A percentile compares a stretch with the other conserved stretches of the same genome.
phyloP scores from a whole-genome alignment of 1,140 invertebrate species.

The Diorhabda carinulata region DNA sequence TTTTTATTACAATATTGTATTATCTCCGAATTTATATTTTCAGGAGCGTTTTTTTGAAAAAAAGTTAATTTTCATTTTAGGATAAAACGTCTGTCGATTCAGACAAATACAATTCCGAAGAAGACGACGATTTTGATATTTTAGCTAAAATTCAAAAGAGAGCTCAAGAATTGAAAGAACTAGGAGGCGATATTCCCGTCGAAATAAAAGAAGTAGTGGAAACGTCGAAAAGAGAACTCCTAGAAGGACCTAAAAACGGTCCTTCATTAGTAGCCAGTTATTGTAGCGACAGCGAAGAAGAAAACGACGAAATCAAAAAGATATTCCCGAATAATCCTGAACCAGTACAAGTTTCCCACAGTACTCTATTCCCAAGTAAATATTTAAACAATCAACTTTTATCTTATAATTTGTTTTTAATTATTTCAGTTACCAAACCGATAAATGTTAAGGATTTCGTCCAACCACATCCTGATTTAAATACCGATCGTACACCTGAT shows the following conservation, averaged over 20 bases:
- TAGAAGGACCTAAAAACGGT: constrained; percentile 11
- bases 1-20: background rate
- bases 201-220: constrained; percentile 22
- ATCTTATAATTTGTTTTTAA: background rate
- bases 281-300: constrained; percentile 52
- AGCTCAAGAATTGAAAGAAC: constrained; percentile 47
- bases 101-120: constrained; percentile 31
- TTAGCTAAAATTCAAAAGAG: constrained; percentile 47
- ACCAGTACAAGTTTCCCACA: constrained; percentile 28
- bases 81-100: background rate
- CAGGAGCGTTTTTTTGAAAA: too few relatives aligned
- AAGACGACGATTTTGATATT: constrained; percentile 47
- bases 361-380: constrained; percentile 49
- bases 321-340: constrained; percentile 29
- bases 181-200: constrained; percentile 37
- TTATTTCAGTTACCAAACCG: constrained; percentile 35
- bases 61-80: background rate
- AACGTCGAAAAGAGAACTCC: constrained; percentile 16
- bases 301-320: constrained; percentile 32
- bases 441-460: constrained; percentile 38
- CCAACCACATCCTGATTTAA: constrained; percentile 6
- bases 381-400: background rate
- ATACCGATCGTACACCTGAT: constrained; percentile 11
- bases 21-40: background rate
- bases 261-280: constrained; percentile 54